phyloP scores from a whole-genome alignment of 2,888 invertebrate species.

The Micropterix aruncella region DNA sequence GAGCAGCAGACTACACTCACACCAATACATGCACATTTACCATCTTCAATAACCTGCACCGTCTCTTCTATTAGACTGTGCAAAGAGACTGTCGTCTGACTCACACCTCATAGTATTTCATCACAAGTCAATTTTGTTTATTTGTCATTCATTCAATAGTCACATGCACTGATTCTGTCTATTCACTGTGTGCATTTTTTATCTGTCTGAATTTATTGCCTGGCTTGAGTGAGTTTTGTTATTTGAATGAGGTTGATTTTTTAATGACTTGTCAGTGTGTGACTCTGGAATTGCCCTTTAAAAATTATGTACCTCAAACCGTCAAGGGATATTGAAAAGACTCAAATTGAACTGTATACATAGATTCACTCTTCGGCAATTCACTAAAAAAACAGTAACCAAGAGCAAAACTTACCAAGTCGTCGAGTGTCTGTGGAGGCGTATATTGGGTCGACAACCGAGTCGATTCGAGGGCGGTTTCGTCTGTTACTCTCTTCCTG shows the following conservation, averaged over 20 bases:
- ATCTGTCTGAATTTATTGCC: background rate
- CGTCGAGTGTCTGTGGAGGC: background rate
- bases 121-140: background rate
- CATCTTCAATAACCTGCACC: background rate
- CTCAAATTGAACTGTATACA: too few species aligned
- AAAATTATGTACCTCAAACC: too few species aligned
- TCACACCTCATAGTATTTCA: background rate
- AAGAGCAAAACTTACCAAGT: too few species aligned
- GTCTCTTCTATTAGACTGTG: background rate
- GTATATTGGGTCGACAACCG: constrained; percentile 31
- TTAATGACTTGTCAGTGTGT: too few species aligned
- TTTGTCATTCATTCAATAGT: background rate
- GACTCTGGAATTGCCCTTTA: too few species aligned
- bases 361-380: too few species aligned
- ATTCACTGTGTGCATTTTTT: background rate
- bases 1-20: constrained; percentile 35
- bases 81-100: too few species aligned
- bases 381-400: too few species aligned
- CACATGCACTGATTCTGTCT: background rate
- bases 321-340: too few species aligned
- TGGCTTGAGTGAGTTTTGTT: too few species aligned
- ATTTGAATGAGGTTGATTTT: too few species aligned
- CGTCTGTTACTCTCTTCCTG: constrained; percentile 45
- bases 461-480: constrained; percentile 40
- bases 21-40: background rate